Base-by-base conservation (phyloP, 2,797 vertebrate genomes). In the Oreochromis grahami region DNA sequence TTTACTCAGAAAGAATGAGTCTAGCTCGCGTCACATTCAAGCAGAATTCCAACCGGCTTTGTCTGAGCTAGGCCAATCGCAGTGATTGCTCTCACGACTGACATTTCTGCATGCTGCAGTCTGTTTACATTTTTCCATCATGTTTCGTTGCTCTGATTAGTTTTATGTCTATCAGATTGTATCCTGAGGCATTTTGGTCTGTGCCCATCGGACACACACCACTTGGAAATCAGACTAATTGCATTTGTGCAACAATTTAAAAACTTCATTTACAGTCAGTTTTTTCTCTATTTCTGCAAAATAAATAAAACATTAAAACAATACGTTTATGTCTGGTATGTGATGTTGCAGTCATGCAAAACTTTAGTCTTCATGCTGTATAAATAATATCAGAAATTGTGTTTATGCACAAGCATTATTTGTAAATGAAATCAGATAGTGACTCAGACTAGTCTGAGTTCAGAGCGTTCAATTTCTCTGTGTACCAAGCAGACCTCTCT, bases 401-500 rank as follows among this genome's bases (percentile, higher is more conserved):
- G 34, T 82, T 83, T 84, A 80, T 85, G 48, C 32, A 19, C 24
- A 26, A 80, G 38, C 29, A 41, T 51, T 48, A 55, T 85, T 38
- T 89, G 87, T 79, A 83, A 84, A 81, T 89, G 29, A 77, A 81
- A 86, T 91, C 88, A 84, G 52, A 78, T 34, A 55, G 52, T 45
- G 78, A 7, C 36, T 81, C 80, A 17, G 79, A 70, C 76, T 78
- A 68, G 82, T 89, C 83, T 72, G 48, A 41, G 29, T 41, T 84
- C 38, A 74, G 26, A 34, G 38, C 76, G 51, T 86, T 86, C 52
- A 76, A 3, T 85, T 81, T 79, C 52, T 85, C 68, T 43, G 2
- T 51, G 70, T 53, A 29, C 45, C 74, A 15, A 7, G 7, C 76
- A 56, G 53, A 83, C 43, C 60, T 80, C 79, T 84, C 79, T 53